A percentile compares a stretch with the other conserved stretches of the same genome.
Conservation (phyloP, 2,888 invertebrate species). For the Tenthredo amoena region DNA sequence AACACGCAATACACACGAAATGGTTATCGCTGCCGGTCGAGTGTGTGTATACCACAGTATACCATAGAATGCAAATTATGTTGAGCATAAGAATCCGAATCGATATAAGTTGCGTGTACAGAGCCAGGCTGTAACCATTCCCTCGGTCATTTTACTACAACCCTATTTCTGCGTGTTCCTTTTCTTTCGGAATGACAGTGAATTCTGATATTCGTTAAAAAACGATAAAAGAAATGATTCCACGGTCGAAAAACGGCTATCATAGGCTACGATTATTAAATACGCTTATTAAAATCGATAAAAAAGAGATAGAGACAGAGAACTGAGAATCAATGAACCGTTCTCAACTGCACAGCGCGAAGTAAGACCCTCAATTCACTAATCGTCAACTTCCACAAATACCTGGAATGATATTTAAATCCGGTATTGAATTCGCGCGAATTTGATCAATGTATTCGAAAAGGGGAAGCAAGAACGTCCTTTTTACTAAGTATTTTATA, state of each 20-base stretch:
- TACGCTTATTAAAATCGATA: not conserved
- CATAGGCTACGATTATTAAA: not conserved
- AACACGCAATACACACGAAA: not conserved
- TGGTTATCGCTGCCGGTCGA: not conserved
- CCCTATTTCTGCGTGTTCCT: not conserved
- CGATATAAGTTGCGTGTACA: slow-evolving; percentile 43
- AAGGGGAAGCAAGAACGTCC: not conserved
- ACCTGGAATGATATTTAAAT: not conserved
- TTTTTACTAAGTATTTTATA: not conserved
- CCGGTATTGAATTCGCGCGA: not conserved
- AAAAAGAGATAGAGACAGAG: not conserved
- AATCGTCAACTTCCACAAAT: not conserved
- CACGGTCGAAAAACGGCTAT: not conserved
- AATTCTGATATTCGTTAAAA: not conserved
- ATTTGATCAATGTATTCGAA: not conserved
- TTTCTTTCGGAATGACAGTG: not conserved
- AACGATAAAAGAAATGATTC: not conserved
- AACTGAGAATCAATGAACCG: not conserved
- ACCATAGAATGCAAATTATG: slow-evolving; percentile 29
- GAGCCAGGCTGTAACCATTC: not conserved
- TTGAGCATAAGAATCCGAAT: slow-evolving; percentile 39
- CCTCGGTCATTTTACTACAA: not conserved
- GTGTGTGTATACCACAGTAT: not conserved
- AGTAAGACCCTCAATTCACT: not conserved
- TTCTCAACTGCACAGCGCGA: not conserved